Evolutionary conservation across 2,797 vertebrate species (phyloP).

Genomic region (Eulemur coronatus): DNA sequence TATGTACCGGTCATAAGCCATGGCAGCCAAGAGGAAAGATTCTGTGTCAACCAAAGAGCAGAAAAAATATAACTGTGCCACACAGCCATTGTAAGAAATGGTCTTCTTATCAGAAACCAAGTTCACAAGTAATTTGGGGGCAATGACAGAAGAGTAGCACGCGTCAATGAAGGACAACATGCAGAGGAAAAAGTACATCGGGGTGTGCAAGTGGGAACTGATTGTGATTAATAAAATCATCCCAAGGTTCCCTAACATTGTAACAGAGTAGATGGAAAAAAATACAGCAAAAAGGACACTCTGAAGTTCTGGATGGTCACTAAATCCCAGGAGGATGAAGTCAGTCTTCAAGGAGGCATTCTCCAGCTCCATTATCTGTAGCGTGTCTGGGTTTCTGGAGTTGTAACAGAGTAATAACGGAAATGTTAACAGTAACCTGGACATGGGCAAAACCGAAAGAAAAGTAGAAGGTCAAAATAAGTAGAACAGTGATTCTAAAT

Average conservation of each 20-base stretch:
- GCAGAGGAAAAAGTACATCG: conserved; percentile 73
- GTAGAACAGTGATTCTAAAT: background rate
- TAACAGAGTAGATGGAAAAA: conserved; percentile 46
- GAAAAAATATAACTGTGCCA: conserved; percentile 75
- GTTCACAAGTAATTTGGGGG: conserved; percentile 63
- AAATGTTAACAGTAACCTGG: background rate
- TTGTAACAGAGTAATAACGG: fast-evolving
- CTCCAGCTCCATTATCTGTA: background rate
- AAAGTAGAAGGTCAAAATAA: background rate
- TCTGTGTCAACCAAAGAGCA: conserved; percentile 67
- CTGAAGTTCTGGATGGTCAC: conserved; percentile 20
- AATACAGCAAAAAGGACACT: conserved; percentile 39
- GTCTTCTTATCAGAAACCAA: conserved; percentile 50
- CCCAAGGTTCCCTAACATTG: conserved; percentile 57
- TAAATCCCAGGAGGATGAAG: conserved; percentile 64
- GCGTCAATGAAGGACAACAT: conserved; percentile 59
- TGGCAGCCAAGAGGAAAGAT: conserved; percentile 76
- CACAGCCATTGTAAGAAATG: conserved; percentile 65
- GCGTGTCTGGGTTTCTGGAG: background rate
- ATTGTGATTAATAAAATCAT: conserved; percentile 58
- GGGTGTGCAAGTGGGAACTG: conserved; percentile 14
- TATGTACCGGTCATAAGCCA: conserved; percentile 74
- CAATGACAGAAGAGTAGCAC: conserved; percentile 66
- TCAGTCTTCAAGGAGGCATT: conserved; percentile 8
- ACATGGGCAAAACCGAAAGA: background rate